These are phyloP conservation scores for Ochropleura plecta DNA, from an alignment of 2,888 invertebrate genomes.

Conservation along the genomic window DNA sequence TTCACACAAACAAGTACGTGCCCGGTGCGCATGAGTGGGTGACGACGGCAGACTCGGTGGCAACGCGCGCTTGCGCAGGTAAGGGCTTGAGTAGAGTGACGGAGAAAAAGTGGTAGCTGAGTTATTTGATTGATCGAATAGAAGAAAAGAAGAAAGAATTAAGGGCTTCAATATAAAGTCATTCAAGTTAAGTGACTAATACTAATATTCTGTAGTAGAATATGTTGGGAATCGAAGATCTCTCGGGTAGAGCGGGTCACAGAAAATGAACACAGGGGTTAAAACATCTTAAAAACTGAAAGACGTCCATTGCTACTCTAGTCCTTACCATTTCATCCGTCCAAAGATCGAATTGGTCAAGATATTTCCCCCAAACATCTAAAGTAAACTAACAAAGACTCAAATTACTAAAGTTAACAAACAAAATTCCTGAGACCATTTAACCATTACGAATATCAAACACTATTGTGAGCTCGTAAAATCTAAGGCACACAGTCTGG, in stretches of 20 bases:
- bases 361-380: background rate
- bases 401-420: background rate
- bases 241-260: too few relatives aligned
- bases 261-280: background rate
- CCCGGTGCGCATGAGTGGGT: conserved; percentile 70
- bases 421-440: conserved; percentile 30
- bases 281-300: background rate
- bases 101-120: background rate
- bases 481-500: conserved; percentile 36
- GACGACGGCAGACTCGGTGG: conserved; percentile 82
- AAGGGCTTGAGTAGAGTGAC: conserved; percentile 63
- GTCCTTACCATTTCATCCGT: background rate
- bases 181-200: background rate
- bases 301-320: background rate
- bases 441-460: conserved; percentile 31
- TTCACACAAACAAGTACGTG: conserved; percentile 66
- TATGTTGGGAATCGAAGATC: background rate
- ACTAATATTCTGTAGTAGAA: background rate
- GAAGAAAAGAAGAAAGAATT: background rate
- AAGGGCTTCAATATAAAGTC: background rate
- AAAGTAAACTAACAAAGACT: background rate
- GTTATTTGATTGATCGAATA: background rate
- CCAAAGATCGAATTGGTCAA: background rate
- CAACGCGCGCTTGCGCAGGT: conserved; percentile 74
- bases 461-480: conserved; percentile 25